Conservation (phyloP, 2,888 invertebrate species). For the Leptinotarsa tumamoca region DNA sequence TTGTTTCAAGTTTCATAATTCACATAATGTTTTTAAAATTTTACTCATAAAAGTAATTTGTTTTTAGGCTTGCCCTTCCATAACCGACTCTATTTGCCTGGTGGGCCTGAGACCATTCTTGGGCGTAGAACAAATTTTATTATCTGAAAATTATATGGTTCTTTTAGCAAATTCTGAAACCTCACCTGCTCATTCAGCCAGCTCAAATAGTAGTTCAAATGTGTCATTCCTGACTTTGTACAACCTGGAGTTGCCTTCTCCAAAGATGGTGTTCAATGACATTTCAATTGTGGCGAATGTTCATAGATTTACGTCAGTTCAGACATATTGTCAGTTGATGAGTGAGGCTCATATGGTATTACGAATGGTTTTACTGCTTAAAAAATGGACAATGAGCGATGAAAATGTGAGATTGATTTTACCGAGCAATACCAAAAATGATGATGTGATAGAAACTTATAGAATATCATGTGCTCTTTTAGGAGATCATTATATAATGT, state of each 20-base stretch:
- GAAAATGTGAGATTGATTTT: constrained; percentile 58
- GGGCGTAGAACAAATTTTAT: constrained; percentile 70
- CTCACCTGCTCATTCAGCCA: constrained; percentile 67
- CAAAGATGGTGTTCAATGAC: constrained; percentile 76
- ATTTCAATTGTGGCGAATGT: constrained; percentile 76
- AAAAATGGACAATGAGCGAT: constrained; percentile 61
- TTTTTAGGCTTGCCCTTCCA: constrained; percentile 69
- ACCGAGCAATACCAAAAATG: constrained; percentile 57
- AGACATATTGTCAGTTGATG: constrained; percentile 78
- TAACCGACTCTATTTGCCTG: constrained; percentile 74
- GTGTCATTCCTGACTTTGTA: constrained; percentile 78
- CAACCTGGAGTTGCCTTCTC: constrained; percentile 74
- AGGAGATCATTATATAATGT: constrained; percentile 71
- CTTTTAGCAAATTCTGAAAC: constrained; percentile 72
- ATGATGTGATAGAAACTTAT: constrained; percentile 66
- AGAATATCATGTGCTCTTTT: constrained; percentile 70
- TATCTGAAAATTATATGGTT: constrained; percentile 68
- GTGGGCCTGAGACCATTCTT: constrained; percentile 78
- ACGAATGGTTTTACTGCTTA: constrained; percentile 66
- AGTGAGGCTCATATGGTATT: constrained; percentile 80
- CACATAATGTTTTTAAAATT: background rate
- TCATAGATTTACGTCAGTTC: constrained; percentile 73
- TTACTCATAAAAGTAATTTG: constrained; percentile 9
- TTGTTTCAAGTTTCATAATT: background rate
- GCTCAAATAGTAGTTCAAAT: constrained; percentile 64